Conservation (phyloP, 2,888 invertebrate species). For the Hypena proboscidalis region DNA sequence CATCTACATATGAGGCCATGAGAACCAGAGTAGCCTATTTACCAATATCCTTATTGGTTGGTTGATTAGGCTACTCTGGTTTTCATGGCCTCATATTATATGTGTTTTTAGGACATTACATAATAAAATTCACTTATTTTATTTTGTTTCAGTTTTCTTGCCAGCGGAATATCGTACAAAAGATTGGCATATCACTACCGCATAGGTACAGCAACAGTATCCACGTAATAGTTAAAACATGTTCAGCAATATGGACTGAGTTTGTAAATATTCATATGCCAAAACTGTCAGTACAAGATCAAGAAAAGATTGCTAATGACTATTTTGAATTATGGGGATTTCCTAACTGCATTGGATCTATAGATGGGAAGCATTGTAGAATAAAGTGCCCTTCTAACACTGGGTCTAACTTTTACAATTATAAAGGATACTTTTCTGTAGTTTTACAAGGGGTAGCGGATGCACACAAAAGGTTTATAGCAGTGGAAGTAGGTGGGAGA, state of each 20-base stretch:
- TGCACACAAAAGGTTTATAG: slow-evolving; percentile 23
- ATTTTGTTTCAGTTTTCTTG: too few species aligned
- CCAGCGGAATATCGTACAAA: too few species aligned
- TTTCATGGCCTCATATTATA: too few species aligned
- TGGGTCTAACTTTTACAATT: slow-evolving; percentile 20
- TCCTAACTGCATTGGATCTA: slow-evolving; percentile 23
- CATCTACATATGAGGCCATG: too few species aligned
- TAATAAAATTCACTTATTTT: too few species aligned
- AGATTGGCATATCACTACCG: too few species aligned
- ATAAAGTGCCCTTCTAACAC: slow-evolving; percentile 19
- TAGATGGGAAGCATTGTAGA: slow-evolving; percentile 16
- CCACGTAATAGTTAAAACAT: slow-evolving; percentile 18
- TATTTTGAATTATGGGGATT: slow-evolving; percentile 23
- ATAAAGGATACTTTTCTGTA: slow-evolving; percentile 10
- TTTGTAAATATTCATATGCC: slow-evolving; percentile 18
- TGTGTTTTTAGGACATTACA: too few species aligned
- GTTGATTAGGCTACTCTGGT: too few species aligned
- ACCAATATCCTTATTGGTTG: too few species aligned
- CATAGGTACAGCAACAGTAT: slow-evolving; percentile 17
- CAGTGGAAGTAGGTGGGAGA: slow-evolving; percentile 27
- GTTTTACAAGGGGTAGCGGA: slow-evolving; percentile 26
- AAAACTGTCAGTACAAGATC: slow-evolving; percentile 15
- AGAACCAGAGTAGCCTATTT: too few species aligned
- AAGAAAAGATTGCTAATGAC: slow-evolving; percentile 18
- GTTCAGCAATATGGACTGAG: slow-evolving; percentile 18